These are phyloP conservation scores for Montipora capitata DNA, from an alignment of 92 coral and sea anemone genomes.

Conservation along the genomic window DNA sequence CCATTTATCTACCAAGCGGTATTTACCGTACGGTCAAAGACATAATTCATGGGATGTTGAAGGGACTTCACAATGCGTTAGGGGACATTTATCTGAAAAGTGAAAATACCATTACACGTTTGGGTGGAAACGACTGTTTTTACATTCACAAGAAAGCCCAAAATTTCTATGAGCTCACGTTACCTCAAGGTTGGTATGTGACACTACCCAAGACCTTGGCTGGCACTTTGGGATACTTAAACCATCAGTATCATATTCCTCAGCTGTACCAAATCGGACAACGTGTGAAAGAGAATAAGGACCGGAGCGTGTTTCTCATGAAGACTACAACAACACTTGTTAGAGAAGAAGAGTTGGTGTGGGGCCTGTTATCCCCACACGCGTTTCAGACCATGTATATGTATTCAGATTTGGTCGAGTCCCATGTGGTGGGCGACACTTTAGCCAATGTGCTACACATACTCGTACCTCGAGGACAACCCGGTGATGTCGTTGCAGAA, in stretches of 20 bases:
- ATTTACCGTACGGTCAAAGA: too few species aligned
- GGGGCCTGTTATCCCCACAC: too few species aligned
- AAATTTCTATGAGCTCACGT: too few species aligned
- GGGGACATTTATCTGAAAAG: constrained; percentile 4
- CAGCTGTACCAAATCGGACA: too few species aligned
- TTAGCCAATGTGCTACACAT: constrained; percentile 6
- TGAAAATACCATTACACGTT: not conserved
- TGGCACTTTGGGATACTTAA: too few species aligned
- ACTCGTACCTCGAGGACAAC: constrained; percentile 17
- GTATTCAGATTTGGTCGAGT: constrained; percentile 17
- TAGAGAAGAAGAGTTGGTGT: not conserved
- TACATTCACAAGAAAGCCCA: not conserved
- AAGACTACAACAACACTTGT: not conserved
- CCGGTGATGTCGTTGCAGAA: constrained; percentile 1
- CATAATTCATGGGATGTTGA: too few species aligned
- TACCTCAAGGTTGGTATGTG: too few species aligned
- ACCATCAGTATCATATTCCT: too few species aligned
- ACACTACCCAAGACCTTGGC: too few species aligned
- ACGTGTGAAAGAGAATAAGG: not conserved
- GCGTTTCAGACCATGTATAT: constrained; percentile 12
- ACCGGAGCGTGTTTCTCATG: not conserved
- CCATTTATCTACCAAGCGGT: too few species aligned
- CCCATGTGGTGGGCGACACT: constrained; percentile 15
- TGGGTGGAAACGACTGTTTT: constrained; percentile 25
- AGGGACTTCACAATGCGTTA: not conserved